phyloP scores from a whole-genome alignment of 2,797 vertebrate genomes.

The Oophaga sylvatica region DNA sequence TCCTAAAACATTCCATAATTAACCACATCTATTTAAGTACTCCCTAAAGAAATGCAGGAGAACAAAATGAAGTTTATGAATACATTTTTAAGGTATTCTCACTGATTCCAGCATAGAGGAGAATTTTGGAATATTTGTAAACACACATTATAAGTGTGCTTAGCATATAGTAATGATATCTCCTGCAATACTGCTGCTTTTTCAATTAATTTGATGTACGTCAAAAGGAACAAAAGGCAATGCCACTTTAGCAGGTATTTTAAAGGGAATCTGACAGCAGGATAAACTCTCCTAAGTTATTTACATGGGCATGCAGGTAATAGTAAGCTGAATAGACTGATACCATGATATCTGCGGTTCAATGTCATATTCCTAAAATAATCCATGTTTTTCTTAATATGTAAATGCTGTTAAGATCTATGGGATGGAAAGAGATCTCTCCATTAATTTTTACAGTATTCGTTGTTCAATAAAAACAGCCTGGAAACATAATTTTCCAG shows the following conservation, averaged over 20 bases:
- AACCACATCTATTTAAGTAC: constrained; percentile 38
- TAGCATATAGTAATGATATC: not conserved
- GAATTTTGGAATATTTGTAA: not conserved
- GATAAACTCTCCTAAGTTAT: no score
- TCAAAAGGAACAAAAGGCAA: not conserved
- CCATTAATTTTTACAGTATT: no score
- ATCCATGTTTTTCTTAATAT: no score
- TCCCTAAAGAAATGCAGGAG: constrained; percentile 17
- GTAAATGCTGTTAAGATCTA: no score
- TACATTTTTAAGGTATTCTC: not conserved
- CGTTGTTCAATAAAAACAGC: no score
- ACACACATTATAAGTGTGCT: constrained; percentile 5
- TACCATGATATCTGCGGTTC: no score
- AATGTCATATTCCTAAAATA: no score
- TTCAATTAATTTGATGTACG: not conserved
- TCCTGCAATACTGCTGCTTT: not conserved
- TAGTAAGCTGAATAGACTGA: no score
- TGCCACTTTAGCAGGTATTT: not conserved
- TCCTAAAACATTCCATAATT: constrained; percentile 27
- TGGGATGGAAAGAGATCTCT: no score
- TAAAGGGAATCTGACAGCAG: not conserved
- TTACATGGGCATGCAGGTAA: no score
- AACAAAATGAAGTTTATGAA: constrained; percentile 22
- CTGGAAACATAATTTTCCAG: no score
- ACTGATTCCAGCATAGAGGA: not conserved